A percentile compares a stretch with the other conserved stretches of the same genome.
Conservation (phyloP, 2,797 vertebrate genomes). For the Neostethus bicornis region DNA sequence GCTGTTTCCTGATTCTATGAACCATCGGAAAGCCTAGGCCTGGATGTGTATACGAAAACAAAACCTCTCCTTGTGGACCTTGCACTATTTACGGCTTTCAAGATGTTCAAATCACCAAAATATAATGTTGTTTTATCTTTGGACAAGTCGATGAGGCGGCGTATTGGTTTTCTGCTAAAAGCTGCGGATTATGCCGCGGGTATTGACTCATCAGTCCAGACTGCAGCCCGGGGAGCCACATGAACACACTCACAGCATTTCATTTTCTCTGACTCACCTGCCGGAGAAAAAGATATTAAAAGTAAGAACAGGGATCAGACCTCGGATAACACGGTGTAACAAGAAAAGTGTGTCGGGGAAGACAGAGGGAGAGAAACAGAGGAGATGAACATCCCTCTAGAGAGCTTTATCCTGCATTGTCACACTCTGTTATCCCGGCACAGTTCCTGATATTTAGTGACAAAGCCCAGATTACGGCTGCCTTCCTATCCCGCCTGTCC, state of each 20-base stretch:
- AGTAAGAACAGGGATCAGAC: conserved; percentile 69
- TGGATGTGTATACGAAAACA: conserved; percentile 56
- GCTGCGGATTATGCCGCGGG: conserved; percentile 60
- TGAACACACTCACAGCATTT: conserved; percentile 44
- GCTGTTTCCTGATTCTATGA: conserved; percentile 42
- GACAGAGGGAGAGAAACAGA: conserved; percentile 25
- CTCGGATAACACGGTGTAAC: conserved; percentile 59
- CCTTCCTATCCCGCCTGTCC: conserved; percentile 29
- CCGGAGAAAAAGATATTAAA: conserved; percentile 65
- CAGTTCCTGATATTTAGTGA: conserved; percentile 68
- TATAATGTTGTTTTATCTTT: conserved; percentile 71
- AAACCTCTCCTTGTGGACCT: conserved; percentile 12
- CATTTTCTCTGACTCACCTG: conserved; percentile 62
- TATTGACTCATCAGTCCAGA: conserved; percentile 73
- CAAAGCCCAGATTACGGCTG: conserved; percentile 65
- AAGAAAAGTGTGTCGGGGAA: conserved; percentile 34
- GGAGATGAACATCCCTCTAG: conserved; percentile 55
- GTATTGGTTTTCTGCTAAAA: conserved; percentile 78
- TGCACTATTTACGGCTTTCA: conserved; percentile 66
- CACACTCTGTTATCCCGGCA: conserved; percentile 58
- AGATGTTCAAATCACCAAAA: conserved; percentile 70
- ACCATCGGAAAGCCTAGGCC: conserved; percentile 60
- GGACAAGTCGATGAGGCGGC: conserved; percentile 68
- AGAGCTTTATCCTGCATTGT: conserved; percentile 63
- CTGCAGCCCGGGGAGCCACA: conserved; percentile 46